phyloP scores from a whole-genome alignment of 2,113 vertebrate species.

The Dicrurus megarhynchus region DNA sequence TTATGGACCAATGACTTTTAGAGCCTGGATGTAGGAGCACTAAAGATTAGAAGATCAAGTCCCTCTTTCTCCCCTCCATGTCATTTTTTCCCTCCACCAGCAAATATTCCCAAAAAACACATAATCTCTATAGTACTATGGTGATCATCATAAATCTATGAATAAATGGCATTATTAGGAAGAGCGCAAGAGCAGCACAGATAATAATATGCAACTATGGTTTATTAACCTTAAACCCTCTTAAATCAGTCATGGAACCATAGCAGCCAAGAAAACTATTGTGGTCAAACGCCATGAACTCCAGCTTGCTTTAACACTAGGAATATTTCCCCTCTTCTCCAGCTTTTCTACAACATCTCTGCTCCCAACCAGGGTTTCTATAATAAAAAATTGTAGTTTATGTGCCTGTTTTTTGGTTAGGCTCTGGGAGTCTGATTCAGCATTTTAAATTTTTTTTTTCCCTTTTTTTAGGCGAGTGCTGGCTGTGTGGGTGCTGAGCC shows the following conservation, averaged over 20 bases:
- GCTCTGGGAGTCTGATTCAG: constrained; percentile 46
- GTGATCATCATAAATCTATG: constrained; percentile 41
- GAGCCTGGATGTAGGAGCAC: not conserved
- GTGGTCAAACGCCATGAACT: constrained; percentile 50
- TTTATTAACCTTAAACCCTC: constrained; percentile 62
- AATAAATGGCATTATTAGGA: not conserved
- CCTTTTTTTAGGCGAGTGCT: not conserved
- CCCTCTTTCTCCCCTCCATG: not conserved
- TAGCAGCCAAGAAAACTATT: constrained; percentile 68
- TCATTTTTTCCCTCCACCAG: not conserved
- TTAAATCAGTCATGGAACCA: constrained; percentile 54
- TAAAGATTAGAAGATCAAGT: not conserved
- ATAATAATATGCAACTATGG: constrained; percentile 53
- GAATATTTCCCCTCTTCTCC: not conserved
- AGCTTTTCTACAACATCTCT: not conserved
- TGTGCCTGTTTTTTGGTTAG: constrained; percentile 46
- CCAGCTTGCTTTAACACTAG: constrained; percentile 24
- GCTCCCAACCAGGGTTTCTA: not conserved
- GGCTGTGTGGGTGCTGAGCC: constrained; percentile 45
- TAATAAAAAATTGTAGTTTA: constrained; percentile 54
- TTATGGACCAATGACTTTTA: not conserved
- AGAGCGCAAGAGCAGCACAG: constrained; percentile 23
- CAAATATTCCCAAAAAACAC: constrained; percentile 8
- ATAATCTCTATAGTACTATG: not conserved
- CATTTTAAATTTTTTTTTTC: not conserved